Percentiles rank a stretch among this genome's conserved stretches.
phyloP scores from a whole-genome alignment of 2,888 invertebrate species.

The Drosophila birchii region DNA sequence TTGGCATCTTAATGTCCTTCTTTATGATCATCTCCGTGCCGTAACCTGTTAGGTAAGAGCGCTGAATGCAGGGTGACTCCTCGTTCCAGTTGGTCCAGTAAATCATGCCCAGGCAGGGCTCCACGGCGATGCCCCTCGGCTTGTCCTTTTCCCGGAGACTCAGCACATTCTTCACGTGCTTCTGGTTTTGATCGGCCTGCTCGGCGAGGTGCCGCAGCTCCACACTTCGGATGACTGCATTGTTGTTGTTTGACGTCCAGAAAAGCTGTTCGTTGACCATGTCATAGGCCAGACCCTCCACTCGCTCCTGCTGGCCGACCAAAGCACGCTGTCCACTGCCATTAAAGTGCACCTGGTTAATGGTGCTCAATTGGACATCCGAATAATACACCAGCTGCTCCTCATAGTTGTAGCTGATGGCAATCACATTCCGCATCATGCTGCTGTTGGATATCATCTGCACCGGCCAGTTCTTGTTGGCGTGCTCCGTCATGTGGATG shows the following conservation, averaged over 20 bases:
- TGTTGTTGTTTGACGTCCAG: constrained; percentile 94
- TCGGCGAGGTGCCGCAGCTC: constrained; percentile 68
- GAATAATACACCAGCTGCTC: constrained; percentile 92
- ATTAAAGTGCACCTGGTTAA: constrained; percentile 92
- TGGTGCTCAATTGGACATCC: constrained; percentile 94
- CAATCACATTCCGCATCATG: constrained; percentile 93
- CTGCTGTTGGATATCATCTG: constrained; percentile 90
- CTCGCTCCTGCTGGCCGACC: constrained; percentile 91
- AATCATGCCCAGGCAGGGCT: constrained; percentile 89
- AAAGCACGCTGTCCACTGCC: constrained; percentile 90
- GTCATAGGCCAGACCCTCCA: constrained; percentile 94
- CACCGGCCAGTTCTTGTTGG: constrained; percentile 91
- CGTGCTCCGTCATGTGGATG: constrained; percentile 90
- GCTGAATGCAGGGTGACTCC: constrained; percentile 91
- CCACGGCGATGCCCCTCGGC: constrained; percentile 93
- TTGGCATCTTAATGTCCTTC: constrained; percentile 93
- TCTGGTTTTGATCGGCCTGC: constrained; percentile 84
- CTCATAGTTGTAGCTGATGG: constrained; percentile 91
- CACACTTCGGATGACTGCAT: constrained; percentile 88
- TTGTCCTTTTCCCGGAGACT: constrained; percentile 90
- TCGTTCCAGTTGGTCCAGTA: constrained; percentile 98
- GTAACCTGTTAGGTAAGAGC: constrained; percentile 89
- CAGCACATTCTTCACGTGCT: constrained; percentile 86
- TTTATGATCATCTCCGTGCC: constrained; percentile 89
- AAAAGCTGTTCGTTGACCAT: constrained; percentile 89